Base-by-base conservation (phyloP, 2,113 vertebrate species). In the Bostrychus sinensis region DNA sequence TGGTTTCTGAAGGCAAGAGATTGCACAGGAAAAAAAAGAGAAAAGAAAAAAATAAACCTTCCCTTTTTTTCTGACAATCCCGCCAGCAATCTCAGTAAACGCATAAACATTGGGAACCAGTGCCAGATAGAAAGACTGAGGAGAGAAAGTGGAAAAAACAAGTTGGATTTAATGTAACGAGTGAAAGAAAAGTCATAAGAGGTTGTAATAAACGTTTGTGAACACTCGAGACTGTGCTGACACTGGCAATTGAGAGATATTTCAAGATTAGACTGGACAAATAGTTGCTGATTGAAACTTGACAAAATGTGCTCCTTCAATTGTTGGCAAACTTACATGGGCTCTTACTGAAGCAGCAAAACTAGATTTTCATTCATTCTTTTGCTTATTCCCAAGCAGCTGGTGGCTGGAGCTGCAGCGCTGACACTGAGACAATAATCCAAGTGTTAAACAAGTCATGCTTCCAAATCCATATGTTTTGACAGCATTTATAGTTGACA, bases 1-100 rank as follows among this genome's bases (percentile, higher is more conserved):
- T 94, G 92, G 93, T 91, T 95, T 96, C 93, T 94, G 94, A 95
- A 96, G 93, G 93, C 94, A 94, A 93, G 94, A 94, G 94, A 94
- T 93, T 94, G 93, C 93, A 92, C 85, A 82, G 74, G 87, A 84
- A 85, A 71, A 58, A 56, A 72, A 78, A 51, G 14, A 66, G 67
- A 91, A 84, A 92, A 79, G 73, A 88, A 93, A 89, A 92, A 89
- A 93, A 93, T 92, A 94, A 95, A 93, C 92, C 93, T 91, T 91
- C 32, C 72, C 65, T 81, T 85, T 89, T 86, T 90, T 91, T 81
- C 92, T 91, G 83, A 89, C 89, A 91, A 92, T 93, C 93, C 93
- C 91, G 91, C 92, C 93, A 95, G 93, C 93, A 93, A 94, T 94
- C 94, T 94, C 88, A 64, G 90, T 92, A 91, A 93, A 94, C 87